These are phyloP conservation scores for Agrochola macilenta DNA, from an alignment of 2,888 invertebrate genomes.

Conservation along the genomic window DNA sequence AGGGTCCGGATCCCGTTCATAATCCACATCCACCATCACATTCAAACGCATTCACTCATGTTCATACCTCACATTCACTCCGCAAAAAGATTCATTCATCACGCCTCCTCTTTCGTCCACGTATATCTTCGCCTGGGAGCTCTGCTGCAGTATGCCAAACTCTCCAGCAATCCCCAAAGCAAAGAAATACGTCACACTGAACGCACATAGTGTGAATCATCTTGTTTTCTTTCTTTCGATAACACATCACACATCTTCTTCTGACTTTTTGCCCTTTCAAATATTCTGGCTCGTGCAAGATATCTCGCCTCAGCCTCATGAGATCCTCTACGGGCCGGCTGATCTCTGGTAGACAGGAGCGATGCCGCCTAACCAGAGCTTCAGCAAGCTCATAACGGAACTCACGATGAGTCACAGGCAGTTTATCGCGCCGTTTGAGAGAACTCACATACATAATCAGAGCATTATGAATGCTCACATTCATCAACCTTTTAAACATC, in stretches of 20 bases:
- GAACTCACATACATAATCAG: background rate
- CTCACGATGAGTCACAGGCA: conserved; percentile 19
- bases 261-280: background rate
- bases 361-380: conserved; percentile 30
- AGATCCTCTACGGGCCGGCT: background rate
- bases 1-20: background rate
- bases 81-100: too few species aligned
- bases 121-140: too few species aligned
- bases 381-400: conserved; percentile 33
- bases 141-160: too few species aligned
- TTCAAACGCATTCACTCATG: background rate
- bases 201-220: background rate
- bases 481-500: background rate
- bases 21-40: background rate
- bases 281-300: conserved; percentile 38
- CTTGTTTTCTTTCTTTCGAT: background rate
- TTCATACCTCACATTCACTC: too few species aligned
- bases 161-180: background rate
- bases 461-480: background rate
- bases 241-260: background rate
- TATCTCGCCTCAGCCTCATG: conserved; percentile 41
- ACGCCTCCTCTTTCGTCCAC: too few species aligned
- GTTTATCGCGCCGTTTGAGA: conserved; percentile 9
- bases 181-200: background rate
- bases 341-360: conserved; percentile 1